These are phyloP conservation scores for Doris montereyensis DNA, from an alignment of 2,888 invertebrate genomes.

Conservation along the genomic window DNA sequence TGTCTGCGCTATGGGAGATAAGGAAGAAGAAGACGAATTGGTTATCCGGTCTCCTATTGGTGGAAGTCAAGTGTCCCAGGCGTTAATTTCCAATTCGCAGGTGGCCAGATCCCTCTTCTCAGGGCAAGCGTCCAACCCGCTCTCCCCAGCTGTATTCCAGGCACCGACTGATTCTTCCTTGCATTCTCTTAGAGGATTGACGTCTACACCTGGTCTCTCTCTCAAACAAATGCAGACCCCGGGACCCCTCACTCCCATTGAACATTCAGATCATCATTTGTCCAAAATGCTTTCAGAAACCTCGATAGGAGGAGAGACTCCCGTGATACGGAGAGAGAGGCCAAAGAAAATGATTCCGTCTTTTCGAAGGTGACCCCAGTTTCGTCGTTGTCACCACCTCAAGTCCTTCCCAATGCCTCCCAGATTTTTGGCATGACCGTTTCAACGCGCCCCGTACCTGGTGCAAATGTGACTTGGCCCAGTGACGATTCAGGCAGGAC, in stretches of 20 bases:
- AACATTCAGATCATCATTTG: neutral
- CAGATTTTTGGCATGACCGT: conserved; percentile 30
- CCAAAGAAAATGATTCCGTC: too few relatives aligned
- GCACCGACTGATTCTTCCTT: too few relatives aligned
- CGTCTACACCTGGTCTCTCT: conserved; percentile 34
- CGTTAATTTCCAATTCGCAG: too few relatives aligned
- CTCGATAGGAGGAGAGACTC: too few relatives aligned
- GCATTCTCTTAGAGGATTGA: conserved; percentile 11
- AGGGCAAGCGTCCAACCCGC: neutral
- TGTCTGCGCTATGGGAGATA: neutral
- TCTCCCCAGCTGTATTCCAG: too few relatives aligned
- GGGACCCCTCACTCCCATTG: conserved; percentile 30
- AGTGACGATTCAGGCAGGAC: neutral
- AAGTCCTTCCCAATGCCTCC: conserved; percentile 31
- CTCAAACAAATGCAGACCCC: conserved; percentile 29
- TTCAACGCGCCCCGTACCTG: conserved; percentile 24
- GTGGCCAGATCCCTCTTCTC: neutral
- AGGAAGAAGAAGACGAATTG: conserved; percentile 35
- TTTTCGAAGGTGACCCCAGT: too few relatives aligned
- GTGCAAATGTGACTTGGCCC: conserved; percentile 30
- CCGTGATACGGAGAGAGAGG: too few relatives aligned
- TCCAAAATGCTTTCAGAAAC: conserved; percentile 5
- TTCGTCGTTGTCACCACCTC: neutral
- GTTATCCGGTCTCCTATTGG: conserved; percentile 40
- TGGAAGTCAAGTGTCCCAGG: conserved; percentile 31